These are phyloP conservation scores for Atherix ibis DNA, from an alignment of 2,888 invertebrate species.

Conservation along the genomic window DNA sequence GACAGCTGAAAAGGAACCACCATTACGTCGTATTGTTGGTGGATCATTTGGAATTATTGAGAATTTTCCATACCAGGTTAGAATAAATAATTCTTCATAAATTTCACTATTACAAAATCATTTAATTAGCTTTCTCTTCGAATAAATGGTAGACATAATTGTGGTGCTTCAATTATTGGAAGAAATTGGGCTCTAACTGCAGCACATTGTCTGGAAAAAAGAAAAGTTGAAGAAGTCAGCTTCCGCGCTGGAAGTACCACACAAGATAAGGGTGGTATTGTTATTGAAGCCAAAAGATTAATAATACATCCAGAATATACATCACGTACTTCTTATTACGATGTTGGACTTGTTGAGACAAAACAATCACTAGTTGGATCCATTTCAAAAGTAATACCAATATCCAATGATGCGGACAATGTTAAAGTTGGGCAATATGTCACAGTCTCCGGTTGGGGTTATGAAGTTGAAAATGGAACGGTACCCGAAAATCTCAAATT, in stretches of 20 bases:
- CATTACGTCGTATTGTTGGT: not conserved
- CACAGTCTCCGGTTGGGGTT: slow-evolving; percentile 10
- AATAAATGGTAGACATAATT: slow-evolving; percentile 7
- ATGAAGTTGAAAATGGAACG: no score
- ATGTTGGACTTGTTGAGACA: slow-evolving; percentile 7
- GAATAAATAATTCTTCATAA: no score
- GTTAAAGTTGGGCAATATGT: slow-evolving; percentile 3
- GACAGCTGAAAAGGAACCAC: no score
- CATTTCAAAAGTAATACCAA: slow-evolving; percentile 1
- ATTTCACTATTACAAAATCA: no score
- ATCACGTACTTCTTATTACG: slow-evolving; percentile 6
- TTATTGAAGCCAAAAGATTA: slow-evolving; percentile 4
- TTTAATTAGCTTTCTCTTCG: slow-evolving; percentile 6
- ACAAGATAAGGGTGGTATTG: slow-evolving; percentile 6
- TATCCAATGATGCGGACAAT: slow-evolving; percentile 2
- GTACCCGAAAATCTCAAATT: not conserved
- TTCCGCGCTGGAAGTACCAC: slow-evolving; percentile 7
- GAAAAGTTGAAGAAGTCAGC: no score
- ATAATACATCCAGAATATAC: slow-evolving; percentile 8
- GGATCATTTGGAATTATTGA: not conserved
- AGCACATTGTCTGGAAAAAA: slow-evolving; percentile 9
- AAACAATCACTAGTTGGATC: slow-evolving; percentile 6
- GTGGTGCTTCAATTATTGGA: slow-evolving; percentile 8
- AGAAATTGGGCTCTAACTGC: slow-evolving; percentile 8
- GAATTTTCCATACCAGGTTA: not conserved